Percentiles rank a stretch among this genome's conserved stretches.
phyloP scores from a whole-genome alignment of 2,797 vertebrate genomes.

The Cetoscarus ocellatus region DNA sequence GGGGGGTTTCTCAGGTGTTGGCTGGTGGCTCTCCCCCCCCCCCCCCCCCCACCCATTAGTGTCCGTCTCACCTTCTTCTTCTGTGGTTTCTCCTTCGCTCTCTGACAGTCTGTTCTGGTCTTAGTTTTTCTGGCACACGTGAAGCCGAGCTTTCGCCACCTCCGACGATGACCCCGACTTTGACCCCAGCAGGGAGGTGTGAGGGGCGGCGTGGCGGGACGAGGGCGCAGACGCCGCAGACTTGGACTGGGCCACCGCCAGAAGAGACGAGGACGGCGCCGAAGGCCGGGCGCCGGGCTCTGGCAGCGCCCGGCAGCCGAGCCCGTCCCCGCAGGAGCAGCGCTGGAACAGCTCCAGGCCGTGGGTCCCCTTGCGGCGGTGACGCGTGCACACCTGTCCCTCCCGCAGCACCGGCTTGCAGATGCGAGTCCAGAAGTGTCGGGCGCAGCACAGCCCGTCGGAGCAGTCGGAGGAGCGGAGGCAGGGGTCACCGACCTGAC shows the following conservation, averaged over 20 bases:
- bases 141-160: constrained; percentile 87
- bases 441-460: constrained; percentile 90
- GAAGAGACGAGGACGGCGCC: background rate
- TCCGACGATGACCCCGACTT: background rate
- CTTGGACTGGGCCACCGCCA: constrained; percentile 19
- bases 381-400: constrained; percentile 92
- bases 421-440: constrained; percentile 96
- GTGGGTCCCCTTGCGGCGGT: constrained; percentile 86
- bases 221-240: background rate
- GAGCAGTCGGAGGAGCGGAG: constrained; percentile 90
- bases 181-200: constrained; percentile 23
- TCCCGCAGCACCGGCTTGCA: constrained; percentile 92
- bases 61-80: background rate
- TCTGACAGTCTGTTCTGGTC: background rate
- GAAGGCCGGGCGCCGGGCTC: constrained; percentile 60
- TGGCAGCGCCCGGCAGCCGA: constrained; percentile 87
- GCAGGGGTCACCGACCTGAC: constrained; percentile 90
- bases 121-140: constrained; percentile 89
- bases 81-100: constrained; percentile 13
- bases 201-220: constrained; percentile 35
- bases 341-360: constrained; percentile 94
- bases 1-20: constrained; percentile 7
- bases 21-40: constrained; percentile 18
- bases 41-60: background rate
- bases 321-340: constrained; percentile 89